Evolutionary conservation across 2,888 invertebrate species (phyloP).

Genomic region (Brachypalpus laphriformis): DNA sequence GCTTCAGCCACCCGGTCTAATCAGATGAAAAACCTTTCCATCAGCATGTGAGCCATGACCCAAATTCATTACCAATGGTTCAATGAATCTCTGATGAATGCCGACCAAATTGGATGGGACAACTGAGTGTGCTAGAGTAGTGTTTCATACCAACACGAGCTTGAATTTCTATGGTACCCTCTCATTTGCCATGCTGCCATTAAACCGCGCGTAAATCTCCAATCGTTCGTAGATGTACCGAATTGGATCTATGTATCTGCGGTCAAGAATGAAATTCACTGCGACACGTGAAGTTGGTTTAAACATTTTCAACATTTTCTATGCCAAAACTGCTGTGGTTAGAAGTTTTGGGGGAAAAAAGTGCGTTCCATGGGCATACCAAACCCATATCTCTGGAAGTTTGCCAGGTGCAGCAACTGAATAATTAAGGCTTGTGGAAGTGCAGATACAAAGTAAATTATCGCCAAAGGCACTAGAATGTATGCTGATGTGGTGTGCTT

Average conservation of each 20-base stretch:
- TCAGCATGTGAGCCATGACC: conserved; percentile 6
- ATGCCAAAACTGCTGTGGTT: not conserved
- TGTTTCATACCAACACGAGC: not conserved
- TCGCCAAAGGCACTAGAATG: not conserved
- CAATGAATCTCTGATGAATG: conserved; percentile 38
- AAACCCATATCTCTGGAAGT: not conserved
- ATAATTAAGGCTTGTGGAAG: conserved; percentile 14
- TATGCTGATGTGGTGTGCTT: not conserved
- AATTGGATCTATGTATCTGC: not conserved
- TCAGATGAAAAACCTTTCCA: conserved; percentile 14
- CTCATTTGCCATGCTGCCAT: not conserved
- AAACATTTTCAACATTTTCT: not conserved
- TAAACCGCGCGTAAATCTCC: not conserved
- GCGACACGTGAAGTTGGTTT: not conserved
- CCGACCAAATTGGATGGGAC: not conserved
- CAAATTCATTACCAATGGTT: conserved; percentile 22
- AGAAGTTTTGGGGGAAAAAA: not conserved
- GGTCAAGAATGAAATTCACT: not conserved
- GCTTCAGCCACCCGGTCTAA: not conserved
- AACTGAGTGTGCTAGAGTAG: not conserved
- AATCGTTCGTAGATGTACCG: not conserved
- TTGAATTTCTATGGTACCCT: not conserved
- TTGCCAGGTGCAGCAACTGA: conserved; percentile 19
- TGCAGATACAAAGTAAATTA: conserved; percentile 32
- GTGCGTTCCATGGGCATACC: not conserved